Evolutionary conservation across 1,140 invertebrate genomes (phyloP).

Genomic region (Cataglyphis hispanica): DNA sequence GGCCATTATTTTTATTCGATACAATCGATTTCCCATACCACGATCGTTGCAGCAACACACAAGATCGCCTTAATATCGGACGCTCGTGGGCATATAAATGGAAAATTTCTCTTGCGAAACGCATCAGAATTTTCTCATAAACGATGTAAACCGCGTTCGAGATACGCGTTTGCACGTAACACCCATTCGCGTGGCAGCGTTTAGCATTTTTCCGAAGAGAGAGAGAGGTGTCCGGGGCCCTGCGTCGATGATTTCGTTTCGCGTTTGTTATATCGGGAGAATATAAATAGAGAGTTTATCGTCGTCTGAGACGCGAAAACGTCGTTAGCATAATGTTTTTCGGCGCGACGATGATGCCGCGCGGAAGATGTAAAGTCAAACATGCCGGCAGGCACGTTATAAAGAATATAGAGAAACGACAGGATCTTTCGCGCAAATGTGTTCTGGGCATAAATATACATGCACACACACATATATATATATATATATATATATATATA

Average conservation of each 20-base stretch:
- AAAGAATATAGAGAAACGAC: neutral
- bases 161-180: slow-evolving; percentile 38
- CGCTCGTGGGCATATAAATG: slow-evolving; percentile 59
- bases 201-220: slow-evolving; percentile 32
- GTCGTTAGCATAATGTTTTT: slow-evolving; percentile 74
- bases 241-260: slow-evolving; percentile 53
- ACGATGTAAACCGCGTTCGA: slow-evolving; percentile 10
- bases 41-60: neutral
- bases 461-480: neutral
- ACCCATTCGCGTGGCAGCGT: slow-evolving; percentile 24
- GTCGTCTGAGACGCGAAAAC: slow-evolving; percentile 67
- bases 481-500: neutral
- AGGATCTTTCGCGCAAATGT: neutral
- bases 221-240: neutral
- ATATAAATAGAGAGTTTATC: slow-evolving; percentile 80
- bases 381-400: neutral
- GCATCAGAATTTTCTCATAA: slow-evolving; percentile 30
- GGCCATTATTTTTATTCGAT: neutral
- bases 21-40: neutral
- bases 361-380: slow-evolving; percentile 44
- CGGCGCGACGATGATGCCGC: slow-evolving; percentile 22
- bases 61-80: slow-evolving; percentile 43
- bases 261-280: slow-evolving; percentile 66
- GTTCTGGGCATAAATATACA: neutral
- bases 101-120: slow-evolving; percentile 44